phyloP scores from a whole-genome alignment of 2,888 invertebrate species.

The Xestia c-nigrum region DNA sequence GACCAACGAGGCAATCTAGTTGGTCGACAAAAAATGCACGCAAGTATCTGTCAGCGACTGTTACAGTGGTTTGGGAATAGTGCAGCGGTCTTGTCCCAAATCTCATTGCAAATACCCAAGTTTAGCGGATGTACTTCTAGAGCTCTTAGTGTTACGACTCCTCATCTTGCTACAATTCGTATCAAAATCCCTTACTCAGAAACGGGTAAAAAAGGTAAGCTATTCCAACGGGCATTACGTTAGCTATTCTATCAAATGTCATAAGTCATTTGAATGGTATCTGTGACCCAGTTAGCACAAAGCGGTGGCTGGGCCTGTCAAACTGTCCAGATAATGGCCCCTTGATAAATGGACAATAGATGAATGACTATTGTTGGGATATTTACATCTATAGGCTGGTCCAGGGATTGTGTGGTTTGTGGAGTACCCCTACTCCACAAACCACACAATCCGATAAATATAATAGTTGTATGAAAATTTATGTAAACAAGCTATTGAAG shows the following conservation, averaged over 20 bases:
- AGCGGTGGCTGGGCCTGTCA: constrained; percentile 51
- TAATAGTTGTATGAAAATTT: background rate
- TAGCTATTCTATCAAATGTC: constrained; percentile 33
- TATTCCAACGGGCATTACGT: constrained; percentile 10
- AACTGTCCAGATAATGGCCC: constrained; percentile 47
- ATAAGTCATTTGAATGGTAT: constrained; percentile 60
- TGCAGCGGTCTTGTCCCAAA: no score
- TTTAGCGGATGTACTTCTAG: background rate
- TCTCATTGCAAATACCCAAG: background rate
- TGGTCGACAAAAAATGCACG: background rate
- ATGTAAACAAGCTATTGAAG: background rate
- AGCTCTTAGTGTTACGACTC: background rate
- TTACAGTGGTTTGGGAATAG: no score
- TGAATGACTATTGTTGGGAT: constrained; percentile 51
- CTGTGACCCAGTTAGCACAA: constrained; percentile 62
- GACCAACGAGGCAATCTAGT: no score
- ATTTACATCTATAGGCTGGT: constrained; percentile 41
- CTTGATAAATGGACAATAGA: constrained; percentile 58
- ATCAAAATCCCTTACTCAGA: constrained; percentile 4
- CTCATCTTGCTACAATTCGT: background rate
- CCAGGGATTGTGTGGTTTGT: constrained; percentile 10
- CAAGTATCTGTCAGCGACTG: background rate
- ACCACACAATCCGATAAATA: no score
- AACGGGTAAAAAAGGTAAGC: constrained; percentile 14
- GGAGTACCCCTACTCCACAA: background rate